phyloP scores from a whole-genome alignment of 2,888 invertebrate genomes.

The Parnassius smintheus region DNA sequence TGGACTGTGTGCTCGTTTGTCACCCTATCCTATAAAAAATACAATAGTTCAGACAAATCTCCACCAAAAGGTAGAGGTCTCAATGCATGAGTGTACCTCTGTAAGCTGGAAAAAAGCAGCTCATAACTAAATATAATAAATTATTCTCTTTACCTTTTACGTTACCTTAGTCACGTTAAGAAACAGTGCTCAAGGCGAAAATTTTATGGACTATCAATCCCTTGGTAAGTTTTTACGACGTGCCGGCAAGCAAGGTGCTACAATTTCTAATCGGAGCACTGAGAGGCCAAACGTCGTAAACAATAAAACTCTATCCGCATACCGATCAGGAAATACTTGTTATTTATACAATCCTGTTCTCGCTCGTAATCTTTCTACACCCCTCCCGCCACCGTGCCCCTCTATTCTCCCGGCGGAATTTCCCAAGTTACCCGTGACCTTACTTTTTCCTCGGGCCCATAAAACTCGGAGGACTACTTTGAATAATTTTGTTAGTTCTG shows the following conservation, averaged over 20 bases:
- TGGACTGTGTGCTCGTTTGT: too few relatives aligned
- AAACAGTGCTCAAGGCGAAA: slow-evolving; percentile 19
- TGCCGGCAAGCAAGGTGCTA: slow-evolving; percentile 13
- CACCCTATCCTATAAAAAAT: too few relatives aligned
- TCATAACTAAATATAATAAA: too few relatives aligned
- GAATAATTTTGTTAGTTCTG: slow-evolving; percentile 74
- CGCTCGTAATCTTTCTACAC: slow-evolving; percentile 30
- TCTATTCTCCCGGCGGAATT: slow-evolving; percentile 8
- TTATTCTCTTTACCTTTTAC: too few relatives aligned
- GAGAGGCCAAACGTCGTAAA: slow-evolving; percentile 18
- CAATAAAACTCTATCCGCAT: slow-evolving; percentile 26
- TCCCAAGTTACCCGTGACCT: slow-evolving; percentile 35
- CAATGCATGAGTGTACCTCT: too few relatives aligned
- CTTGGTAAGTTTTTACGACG: slow-evolving; percentile 23
- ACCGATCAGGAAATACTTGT: slow-evolving; percentile 41
- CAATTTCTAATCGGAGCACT: slow-evolving; percentile 6
- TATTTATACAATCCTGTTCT: slow-evolving; percentile 49
- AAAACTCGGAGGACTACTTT: slow-evolving; percentile 64
- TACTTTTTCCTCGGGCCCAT: slow-evolving; percentile 43
- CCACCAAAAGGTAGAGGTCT: too few relatives aligned
- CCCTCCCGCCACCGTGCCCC: slow-evolving; percentile 1
- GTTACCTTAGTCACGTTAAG: background rate
- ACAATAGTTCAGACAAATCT: too few relatives aligned
- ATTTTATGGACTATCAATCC: slow-evolving; percentile 22
- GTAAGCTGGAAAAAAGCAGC: too few relatives aligned